Evolutionary conservation across 2,797 vertebrate genomes (phyloP).

Genomic region (Bucorvus abyssinicus): DNA sequence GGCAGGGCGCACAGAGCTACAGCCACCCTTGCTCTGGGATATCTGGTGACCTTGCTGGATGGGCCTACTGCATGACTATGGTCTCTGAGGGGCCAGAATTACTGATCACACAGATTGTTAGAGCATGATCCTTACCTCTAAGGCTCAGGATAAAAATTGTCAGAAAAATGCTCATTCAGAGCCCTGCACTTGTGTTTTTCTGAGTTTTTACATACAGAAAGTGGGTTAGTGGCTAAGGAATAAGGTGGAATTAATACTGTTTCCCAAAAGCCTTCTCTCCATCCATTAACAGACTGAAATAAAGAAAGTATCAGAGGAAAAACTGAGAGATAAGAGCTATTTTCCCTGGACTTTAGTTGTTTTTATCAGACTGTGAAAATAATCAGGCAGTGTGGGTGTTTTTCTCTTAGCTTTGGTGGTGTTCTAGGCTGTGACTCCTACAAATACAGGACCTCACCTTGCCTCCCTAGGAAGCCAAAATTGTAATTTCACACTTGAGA

Average conservation of each 20-base stretch:
- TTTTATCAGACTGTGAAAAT: neutral
- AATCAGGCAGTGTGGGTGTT: neutral
- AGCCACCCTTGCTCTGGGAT: neutral
- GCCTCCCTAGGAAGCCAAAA: neutral
- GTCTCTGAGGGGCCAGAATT: neutral
- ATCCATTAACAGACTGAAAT: slow-evolving; percentile 20
- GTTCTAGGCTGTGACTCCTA: neutral
- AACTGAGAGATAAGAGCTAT: neutral
- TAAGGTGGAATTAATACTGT: neutral
- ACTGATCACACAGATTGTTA: neutral
- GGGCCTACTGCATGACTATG: neutral
- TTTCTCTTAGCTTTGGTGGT: neutral
- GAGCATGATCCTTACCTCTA: neutral
- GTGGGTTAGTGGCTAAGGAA: neutral
- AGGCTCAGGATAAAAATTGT: neutral
- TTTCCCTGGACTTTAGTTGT: neutral
- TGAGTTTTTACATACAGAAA: neutral
- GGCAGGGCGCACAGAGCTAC: neutral
- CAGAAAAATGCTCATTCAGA: neutral
- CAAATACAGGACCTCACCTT: neutral
- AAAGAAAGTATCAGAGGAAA: slow-evolving; percentile 53
- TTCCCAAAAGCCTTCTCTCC: neutral
- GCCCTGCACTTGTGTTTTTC: neutral
- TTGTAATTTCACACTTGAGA: neutral
- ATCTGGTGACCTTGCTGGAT: neutral